A percentile compares a stretch with the other conserved stretches of the same genome.
These are phyloP conservation scores for Saimiri boliviensis DNA, from an alignment of 2,113 vertebrate genomes.

Conservation along the genomic window DNA sequence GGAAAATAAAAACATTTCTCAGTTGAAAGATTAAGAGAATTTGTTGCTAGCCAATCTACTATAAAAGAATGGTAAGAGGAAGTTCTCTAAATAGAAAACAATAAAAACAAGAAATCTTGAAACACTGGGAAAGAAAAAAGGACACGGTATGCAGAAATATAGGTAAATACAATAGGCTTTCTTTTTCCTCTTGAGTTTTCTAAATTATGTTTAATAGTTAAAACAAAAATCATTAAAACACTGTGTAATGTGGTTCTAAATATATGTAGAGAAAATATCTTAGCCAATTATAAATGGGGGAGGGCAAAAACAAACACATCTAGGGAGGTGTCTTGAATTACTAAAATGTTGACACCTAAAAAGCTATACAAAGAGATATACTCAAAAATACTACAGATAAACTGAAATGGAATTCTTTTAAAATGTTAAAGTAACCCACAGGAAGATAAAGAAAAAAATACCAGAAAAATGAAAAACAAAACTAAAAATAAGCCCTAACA, in stretches of 20 bases:
- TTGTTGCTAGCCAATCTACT: neutral
- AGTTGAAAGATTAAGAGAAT: neutral
- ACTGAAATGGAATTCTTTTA: conserved; percentile 29
- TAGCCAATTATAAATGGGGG: neutral
- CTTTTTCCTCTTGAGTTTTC: neutral
- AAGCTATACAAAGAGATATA: neutral
- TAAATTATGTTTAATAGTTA: conserved; percentile 27
- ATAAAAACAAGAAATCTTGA: neutral
- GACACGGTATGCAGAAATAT: neutral
- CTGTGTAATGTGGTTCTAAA: neutral
- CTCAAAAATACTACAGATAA: neutral
- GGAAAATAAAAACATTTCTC: neutral
- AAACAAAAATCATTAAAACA: conserved; percentile 25
- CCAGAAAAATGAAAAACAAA: neutral
- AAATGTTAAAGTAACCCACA: neutral
- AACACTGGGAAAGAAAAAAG: neutral
- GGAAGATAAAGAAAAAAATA: neutral
- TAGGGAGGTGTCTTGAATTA: neutral
- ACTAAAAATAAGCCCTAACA: conserved; percentile 21
- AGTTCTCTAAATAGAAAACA: neutral
- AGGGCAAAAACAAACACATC: neutral
- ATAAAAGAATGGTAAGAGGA: conserved; percentile 6
- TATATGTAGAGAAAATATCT: conserved; percentile 6
- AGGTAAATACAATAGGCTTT: neutral
- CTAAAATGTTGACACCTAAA: neutral